Conservation (phyloP, 2,888 invertebrate species). For the Augiades crinisus region DNA sequence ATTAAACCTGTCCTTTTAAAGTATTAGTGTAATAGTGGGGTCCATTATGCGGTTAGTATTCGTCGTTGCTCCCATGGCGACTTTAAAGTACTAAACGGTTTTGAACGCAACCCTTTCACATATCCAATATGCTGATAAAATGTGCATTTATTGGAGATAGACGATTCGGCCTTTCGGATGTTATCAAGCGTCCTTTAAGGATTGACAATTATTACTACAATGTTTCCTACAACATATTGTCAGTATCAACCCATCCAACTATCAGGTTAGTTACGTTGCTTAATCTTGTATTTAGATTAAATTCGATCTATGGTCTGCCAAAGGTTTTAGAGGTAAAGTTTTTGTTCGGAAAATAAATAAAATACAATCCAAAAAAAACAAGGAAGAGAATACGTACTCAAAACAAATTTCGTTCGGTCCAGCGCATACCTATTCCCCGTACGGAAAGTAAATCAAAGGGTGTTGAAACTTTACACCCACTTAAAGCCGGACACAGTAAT, state of each 20-base stretch:
- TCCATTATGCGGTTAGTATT: constrained; percentile 70
- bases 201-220: no score
- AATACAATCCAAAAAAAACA: constrained; percentile 16
- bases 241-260: no score
- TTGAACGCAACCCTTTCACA: no score
- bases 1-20: constrained; percentile 78
- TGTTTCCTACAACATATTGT: no score
- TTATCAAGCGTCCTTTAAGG: no score
- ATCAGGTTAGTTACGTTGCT: no score
- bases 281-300: no score
- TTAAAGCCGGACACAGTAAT: constrained; percentile 81
- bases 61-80: constrained; percentile 45
- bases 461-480: constrained; percentile 82
- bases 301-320: no score
- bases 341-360: neutral
- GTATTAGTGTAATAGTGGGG: constrained; percentile 75
- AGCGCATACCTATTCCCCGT: constrained; percentile 66
- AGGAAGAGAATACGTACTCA: constrained; percentile 38
- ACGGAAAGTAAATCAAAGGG: constrained; percentile 80
- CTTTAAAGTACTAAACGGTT: no score
- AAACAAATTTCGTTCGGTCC: constrained; percentile 61
- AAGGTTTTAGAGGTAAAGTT: constrained; percentile 24
- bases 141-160: no score
- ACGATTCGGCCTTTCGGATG: no score
- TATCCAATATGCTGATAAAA: no score